Conservation (phyloP, 1,140 invertebrate genomes). For the Bombus consobrinus region DNA sequence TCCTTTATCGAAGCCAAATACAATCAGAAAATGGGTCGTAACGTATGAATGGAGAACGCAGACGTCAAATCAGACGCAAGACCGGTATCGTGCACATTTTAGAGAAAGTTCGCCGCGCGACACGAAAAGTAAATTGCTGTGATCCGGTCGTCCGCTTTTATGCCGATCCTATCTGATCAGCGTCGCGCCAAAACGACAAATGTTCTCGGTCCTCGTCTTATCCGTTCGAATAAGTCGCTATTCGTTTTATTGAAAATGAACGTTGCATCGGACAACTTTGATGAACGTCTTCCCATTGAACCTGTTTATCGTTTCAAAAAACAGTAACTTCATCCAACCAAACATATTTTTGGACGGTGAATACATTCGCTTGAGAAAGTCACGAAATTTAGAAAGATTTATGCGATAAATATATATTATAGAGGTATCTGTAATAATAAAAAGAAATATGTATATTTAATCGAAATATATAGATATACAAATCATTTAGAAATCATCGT, state of each 20-base stretch:
- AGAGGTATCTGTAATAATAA: no score
- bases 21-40: constrained; percentile 60
- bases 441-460: no score
- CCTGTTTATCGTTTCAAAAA: neutral
- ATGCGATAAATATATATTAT: no score
- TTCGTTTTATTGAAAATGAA: neutral
- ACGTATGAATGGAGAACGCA: constrained; percentile 49
- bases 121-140: constrained; percentile 70
- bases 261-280: neutral
- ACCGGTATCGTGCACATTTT: constrained; percentile 28
- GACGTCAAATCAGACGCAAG: constrained; percentile 36
- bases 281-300: neutral
- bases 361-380: neutral
- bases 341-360: no score
- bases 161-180: constrained; percentile 33
- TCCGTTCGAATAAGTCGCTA: no score
- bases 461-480: neutral
- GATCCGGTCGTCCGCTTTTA: constrained; percentile 35
- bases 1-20: constrained; percentile 17
- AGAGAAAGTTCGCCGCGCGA: constrained; percentile 73
- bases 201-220: neutral
- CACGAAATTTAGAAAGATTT: neutral
- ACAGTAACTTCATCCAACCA: neutral
- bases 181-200: neutral
- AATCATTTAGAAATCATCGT: neutral